Conservation (phyloP, 2,888 invertebrate genomes). For the Lucinisca nassula region DNA sequence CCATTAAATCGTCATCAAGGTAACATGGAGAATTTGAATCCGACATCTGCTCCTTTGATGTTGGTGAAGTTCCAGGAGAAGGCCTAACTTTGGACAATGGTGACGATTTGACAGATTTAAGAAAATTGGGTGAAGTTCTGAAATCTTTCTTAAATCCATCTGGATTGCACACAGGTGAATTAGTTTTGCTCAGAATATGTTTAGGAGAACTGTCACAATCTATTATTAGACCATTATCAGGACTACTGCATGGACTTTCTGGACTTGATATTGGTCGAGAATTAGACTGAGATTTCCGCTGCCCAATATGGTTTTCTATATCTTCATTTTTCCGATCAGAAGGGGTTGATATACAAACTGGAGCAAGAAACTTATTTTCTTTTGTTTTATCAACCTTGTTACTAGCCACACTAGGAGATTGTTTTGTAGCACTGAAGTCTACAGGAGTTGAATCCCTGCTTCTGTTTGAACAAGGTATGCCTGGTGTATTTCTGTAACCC, state of each 20-base stretch:
- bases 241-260: constrained; percentile 85
- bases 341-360: constrained; percentile 30
- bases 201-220: constrained; percentile 83
- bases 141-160: constrained; percentile 47
- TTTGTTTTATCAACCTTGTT: not conserved
- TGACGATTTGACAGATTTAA: constrained; percentile 35
- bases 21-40: constrained; percentile 89
- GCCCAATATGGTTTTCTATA: constrained; percentile 66
- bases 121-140: constrained; percentile 34
- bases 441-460: constrained; percentile 6
- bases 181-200: constrained; percentile 67
- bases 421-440: not conserved
- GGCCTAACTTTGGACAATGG: constrained; percentile 62
- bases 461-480: constrained; percentile 4
- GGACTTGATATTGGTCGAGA: constrained; percentile 75
- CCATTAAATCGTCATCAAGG: constrained; percentile 97
- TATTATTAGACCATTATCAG: constrained; percentile 87
- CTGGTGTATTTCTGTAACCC: constrained; percentile 5
- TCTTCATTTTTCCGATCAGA: constrained; percentile 69
- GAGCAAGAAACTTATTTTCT: not conserved
- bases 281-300: constrained; percentile 55
- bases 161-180: constrained; percentile 74
- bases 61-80: constrained; percentile 49
- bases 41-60: constrained; percentile 52
- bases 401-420: not conserved